Conservation (phyloP, 1,140 invertebrate genomes). For the Capitella teleta region DNA sequence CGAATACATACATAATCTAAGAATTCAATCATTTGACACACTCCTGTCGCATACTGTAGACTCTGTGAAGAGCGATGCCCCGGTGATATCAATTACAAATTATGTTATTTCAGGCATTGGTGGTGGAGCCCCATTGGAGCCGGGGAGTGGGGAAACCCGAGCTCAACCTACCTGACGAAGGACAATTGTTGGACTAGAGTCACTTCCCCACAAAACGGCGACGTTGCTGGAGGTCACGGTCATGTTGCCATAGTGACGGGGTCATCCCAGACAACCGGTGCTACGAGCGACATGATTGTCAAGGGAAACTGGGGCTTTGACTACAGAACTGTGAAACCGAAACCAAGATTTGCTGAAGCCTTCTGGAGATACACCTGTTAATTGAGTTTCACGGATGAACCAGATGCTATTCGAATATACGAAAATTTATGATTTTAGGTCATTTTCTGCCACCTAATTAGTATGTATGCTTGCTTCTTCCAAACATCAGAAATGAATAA, state of each 20-base stretch:
- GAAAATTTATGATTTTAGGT: too few relatives aligned
- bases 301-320: background rate
- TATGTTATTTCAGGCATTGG: background rate
- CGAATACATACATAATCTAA: too few relatives aligned
- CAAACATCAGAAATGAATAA: too few relatives aligned
- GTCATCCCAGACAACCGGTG: background rate
- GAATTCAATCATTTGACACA: too few relatives aligned
- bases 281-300: background rate
- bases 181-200: background rate
- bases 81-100: too few relatives aligned
- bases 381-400: too few relatives aligned
- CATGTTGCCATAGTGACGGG: background rate
- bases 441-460: too few relatives aligned
- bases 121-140: slow-evolving; percentile 1
- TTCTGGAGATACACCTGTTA: slow-evolving; percentile 1
- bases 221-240: background rate
- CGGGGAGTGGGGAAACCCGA: background rate
- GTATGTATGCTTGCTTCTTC: too few relatives aligned
- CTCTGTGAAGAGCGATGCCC: too few relatives aligned
- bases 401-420: too few relatives aligned
- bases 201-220: background rate
- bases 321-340: too few relatives aligned
- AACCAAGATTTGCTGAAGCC: background rate
- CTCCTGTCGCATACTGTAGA: too few relatives aligned
- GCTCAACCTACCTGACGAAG: background rate